Conservation (phyloP, 2,113 vertebrate species). For the Alectura lathami region DNA sequence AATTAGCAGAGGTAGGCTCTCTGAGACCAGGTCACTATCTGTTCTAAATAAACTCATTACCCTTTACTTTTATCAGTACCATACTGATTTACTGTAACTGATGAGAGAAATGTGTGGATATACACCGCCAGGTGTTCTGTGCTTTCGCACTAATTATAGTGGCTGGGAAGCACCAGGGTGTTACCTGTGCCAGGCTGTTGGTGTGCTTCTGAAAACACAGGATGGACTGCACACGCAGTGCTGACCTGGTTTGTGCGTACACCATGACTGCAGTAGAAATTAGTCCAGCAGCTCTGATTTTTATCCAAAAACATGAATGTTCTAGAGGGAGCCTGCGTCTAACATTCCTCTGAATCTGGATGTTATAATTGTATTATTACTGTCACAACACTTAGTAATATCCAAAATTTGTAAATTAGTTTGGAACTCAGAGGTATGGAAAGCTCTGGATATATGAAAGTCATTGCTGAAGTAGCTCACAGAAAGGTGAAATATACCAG, state of each 20-base stretch:
- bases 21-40: background rate
- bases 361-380: background rate
- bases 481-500: slow-evolving; percentile 33
- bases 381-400: background rate
- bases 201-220: background rate
- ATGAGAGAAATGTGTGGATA: background rate
- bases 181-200: background rate
- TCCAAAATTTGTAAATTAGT: slow-evolving; percentile 22
- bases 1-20: background rate
- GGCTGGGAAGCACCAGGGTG: background rate
- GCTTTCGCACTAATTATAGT: background rate
- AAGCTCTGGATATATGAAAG: slow-evolving; percentile 20
- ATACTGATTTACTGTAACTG: background rate
- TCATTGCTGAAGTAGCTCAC: background rate
- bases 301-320: background rate
- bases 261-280: background rate
- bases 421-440: background rate
- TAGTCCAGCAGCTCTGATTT: background rate
- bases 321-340: background rate
- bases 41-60: background rate
- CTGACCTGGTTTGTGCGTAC: background rate
- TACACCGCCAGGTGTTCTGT: background rate
- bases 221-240: fast-evolving
- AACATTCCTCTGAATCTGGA: background rate
- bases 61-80: background rate